Evolutionary conservation across 2,113 vertebrate genomes (phyloP).

Genomic region (Toxotes jaculatrix): DNA sequence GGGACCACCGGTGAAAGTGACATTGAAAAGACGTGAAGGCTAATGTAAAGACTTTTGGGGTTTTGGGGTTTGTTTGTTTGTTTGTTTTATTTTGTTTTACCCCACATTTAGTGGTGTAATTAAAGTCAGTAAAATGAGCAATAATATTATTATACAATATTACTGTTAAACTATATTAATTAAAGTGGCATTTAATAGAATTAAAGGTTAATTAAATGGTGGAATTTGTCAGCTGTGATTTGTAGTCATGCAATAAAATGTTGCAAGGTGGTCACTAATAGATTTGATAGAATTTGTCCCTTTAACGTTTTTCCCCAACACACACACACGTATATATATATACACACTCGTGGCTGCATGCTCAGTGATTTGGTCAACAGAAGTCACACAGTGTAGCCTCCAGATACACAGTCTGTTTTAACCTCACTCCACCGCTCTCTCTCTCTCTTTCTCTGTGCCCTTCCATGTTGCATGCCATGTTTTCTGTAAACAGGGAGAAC

Average conservation of each 20-base stretch:
- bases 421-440: neutral
- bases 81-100: too few relatives aligned
- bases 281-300: neutral
- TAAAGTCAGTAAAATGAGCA: neutral
- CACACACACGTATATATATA: neutral
- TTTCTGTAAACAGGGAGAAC: constrained; percentile 89
- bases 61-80: too few relatives aligned
- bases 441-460: neutral
- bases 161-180: neutral
- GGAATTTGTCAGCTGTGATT: neutral
- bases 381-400: constrained; percentile 41
- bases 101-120: neutral
- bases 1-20: constrained; percentile 22
- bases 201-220: neutral
- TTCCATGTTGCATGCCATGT: constrained; percentile 24
- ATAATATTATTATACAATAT: neutral
- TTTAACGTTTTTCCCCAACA: neutral
- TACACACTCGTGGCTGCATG: neutral
- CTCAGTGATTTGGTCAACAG: constrained; percentile 40
- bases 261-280: neutral
- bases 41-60: neutral
- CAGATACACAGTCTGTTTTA: constrained; percentile 15
- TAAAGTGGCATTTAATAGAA: neutral
- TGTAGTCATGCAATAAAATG: neutral
- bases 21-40: neutral